phyloP scores from a whole-genome alignment of 1,140 invertebrate genomes.

The Pseudachorutes palmiensis region DNA sequence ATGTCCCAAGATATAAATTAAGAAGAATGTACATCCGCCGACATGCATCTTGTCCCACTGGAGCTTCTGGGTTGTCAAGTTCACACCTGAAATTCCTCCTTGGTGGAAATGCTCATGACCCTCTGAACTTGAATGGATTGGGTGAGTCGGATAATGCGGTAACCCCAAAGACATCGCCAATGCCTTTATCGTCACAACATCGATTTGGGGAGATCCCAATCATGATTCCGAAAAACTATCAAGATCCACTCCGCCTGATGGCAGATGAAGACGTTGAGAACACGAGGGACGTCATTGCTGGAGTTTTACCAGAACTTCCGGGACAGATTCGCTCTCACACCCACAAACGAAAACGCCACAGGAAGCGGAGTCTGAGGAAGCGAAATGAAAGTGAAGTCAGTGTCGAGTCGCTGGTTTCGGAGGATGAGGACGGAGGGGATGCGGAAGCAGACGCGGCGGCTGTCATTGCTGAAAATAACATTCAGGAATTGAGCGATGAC shows the following conservation, averaged over 20 bases:
- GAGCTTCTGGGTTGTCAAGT: neutral
- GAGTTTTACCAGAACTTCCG: conserved; percentile 37
- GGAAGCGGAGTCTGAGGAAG: conserved; percentile 49
- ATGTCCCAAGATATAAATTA: conserved; percentile 34
- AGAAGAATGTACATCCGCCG: conserved; percentile 17
- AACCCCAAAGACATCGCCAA: conserved; percentile 76
- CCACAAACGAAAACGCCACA: conserved; percentile 52
- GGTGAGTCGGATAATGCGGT: conserved; percentile 61
- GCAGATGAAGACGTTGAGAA: conserved; percentile 53
- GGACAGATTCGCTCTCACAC: conserved; percentile 58
- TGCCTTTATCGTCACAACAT: conserved; percentile 68
- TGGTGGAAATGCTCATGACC: conserved; percentile 90
- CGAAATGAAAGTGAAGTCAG: conserved; percentile 43
- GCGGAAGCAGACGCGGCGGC: neutral
- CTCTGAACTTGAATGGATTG: conserved; percentile 84
- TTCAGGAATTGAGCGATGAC: neutral
- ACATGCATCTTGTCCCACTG: conserved; percentile 19
- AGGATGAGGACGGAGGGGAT: neutral
- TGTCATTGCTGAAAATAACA: neutral
- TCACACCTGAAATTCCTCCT: conserved; percentile 76
- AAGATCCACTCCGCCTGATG: conserved; percentile 74
- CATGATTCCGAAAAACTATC: conserved; percentile 82
- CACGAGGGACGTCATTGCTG: conserved; percentile 67
- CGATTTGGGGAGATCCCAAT: conserved; percentile 76
- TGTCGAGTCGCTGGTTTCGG: conserved; percentile 9